Conservation (phyloP, 2,888 invertebrate genomes). For the Drosophila gaucha region DNA sequence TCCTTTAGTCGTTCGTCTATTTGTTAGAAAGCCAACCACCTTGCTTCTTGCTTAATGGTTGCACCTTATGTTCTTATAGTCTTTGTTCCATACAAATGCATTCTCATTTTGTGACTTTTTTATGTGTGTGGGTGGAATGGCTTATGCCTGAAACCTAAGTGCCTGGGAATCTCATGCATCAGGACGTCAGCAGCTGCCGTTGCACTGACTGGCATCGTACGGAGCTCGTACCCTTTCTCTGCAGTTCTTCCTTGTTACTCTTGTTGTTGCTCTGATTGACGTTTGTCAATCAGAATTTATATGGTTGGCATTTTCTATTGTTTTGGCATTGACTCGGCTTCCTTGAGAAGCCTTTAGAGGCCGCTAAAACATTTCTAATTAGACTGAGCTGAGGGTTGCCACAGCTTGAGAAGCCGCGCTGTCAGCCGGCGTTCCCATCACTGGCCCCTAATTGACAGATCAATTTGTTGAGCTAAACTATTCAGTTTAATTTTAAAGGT, state of each 20-base stretch:
- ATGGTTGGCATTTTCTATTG: slow-evolving; percentile 46
- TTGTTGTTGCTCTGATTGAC: slow-evolving; percentile 56
- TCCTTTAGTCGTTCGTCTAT: background rate
- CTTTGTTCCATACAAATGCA: slow-evolving; percentile 36
- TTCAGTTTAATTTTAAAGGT: slow-evolving; percentile 1
- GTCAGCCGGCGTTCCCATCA: slow-evolving; percentile 10
- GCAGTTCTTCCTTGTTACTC: background rate
- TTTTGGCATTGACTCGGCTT: slow-evolving; percentile 43
- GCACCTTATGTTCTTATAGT: slow-evolving; percentile 17
- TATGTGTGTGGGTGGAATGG: background rate
- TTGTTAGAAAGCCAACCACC: background rate
- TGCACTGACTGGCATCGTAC: slow-evolving; percentile 48
- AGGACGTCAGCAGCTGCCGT: slow-evolving; percentile 36
- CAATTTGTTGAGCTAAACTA: slow-evolving; percentile 4
- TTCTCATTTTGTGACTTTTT: slow-evolving; percentile 17
- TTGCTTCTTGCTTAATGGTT: slow-evolving; percentile 5
- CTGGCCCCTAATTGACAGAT: slow-evolving; percentile 39
- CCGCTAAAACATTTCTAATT: slow-evolving; percentile 44
- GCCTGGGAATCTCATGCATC: slow-evolving; percentile 18
- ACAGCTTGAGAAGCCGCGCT: slow-evolving; percentile 11
- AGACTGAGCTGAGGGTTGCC: slow-evolving; percentile 41
- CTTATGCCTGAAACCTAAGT: slow-evolving; percentile 7
- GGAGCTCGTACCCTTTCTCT: slow-evolving; percentile 6
- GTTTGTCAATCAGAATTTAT: slow-evolving; percentile 78
- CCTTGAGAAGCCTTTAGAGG: slow-evolving; percentile 27